Evolutionary conservation across 1,140 invertebrate genomes (phyloP), one percentile per base, ranked within the genome.

Genomic region (Listronotus oregonensis): DNA sequence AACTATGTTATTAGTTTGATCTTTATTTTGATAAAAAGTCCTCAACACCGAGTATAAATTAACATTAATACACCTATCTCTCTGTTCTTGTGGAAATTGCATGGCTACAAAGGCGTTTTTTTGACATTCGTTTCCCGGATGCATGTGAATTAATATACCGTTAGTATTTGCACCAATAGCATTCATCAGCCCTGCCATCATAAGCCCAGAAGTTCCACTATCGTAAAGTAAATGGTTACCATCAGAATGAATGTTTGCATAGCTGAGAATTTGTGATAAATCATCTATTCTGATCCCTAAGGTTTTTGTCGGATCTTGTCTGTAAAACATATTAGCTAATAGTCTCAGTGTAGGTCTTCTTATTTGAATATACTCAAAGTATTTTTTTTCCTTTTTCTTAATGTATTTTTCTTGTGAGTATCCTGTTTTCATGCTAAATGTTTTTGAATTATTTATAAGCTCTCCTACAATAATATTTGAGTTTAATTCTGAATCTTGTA

Each of bases 351-450:
- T 91, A 0, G 95, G 92, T 73, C 85, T 87, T 12, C 87, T 79
- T 37, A 95, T 84, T 62, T 88, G 87, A 15, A 95, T 79, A 73
- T 86, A 90, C 71, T 91, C 89, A 76, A 86, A 90, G 79, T 96
- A 96, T 77, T 96, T 96, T 67, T 90, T 90, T 71, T 94, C 90
- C 78, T 98, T 98, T 77, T 97, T 97, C 50, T 89, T 91, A 7
- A 98, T 84, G 78, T 97, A 98, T 78, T 98, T 98, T 71, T 94
- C 90, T 79, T 97, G 94, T 0, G 94, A 92, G 78, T 90, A 97
- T 73, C 92, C 92, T 0, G 95, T 97, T 83, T 96, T 97, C 32
- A 85, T 83, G 27, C 85, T 83, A 79, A 94, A 94, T 9, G 93
- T 94, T 64, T 87, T 89, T 43, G 94, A 97, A 77, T 96, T 96